Evolutionary conservation across 2,797 vertebrate genomes (phyloP).

Genomic region (Gadopsis bispinosus): DNA sequence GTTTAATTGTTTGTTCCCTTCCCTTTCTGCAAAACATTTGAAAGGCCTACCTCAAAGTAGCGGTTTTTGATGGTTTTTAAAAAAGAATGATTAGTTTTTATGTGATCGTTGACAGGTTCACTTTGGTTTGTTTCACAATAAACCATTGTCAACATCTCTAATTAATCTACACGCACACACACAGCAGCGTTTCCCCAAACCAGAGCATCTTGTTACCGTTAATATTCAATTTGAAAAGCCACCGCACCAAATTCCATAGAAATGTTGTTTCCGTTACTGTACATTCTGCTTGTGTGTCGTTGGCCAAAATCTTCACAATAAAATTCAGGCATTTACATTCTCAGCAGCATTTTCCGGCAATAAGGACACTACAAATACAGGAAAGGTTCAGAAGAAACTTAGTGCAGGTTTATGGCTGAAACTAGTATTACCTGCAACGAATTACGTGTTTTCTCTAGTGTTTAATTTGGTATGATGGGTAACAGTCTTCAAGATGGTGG

Average conservation of each 20-base stretch:
- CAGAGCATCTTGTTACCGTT: too few species aligned
- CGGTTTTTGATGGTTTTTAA: neutral
- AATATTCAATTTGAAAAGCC: too few species aligned
- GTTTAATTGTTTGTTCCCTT: neutral
- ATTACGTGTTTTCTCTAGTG: neutral
- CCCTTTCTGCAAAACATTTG: neutral
- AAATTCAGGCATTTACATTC: neutral
- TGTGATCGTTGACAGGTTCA: neutral
- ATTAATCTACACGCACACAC: neutral
- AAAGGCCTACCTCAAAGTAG: too few species aligned
- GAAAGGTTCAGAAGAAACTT: neutral
- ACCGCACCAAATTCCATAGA: neutral
- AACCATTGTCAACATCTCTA: neutral
- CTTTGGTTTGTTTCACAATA: neutral
- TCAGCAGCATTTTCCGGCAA: too few species aligned
- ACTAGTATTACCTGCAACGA: neutral
- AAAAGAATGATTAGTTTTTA: too few species aligned
- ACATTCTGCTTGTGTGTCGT: neutral
- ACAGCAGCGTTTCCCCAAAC: too few species aligned
- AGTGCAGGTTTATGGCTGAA: neutral
- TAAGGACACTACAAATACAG: too few species aligned
- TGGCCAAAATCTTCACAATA: neutral
- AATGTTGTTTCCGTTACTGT: neutral
- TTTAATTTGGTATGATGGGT: neutral
- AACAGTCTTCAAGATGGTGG: neutral